A percentile compares a stretch with the other conserved stretches of the same genome.
phyloP scores from a whole-genome alignment of 2,888 invertebrate species.

The Hirtodrosophila trivittata region DNA sequence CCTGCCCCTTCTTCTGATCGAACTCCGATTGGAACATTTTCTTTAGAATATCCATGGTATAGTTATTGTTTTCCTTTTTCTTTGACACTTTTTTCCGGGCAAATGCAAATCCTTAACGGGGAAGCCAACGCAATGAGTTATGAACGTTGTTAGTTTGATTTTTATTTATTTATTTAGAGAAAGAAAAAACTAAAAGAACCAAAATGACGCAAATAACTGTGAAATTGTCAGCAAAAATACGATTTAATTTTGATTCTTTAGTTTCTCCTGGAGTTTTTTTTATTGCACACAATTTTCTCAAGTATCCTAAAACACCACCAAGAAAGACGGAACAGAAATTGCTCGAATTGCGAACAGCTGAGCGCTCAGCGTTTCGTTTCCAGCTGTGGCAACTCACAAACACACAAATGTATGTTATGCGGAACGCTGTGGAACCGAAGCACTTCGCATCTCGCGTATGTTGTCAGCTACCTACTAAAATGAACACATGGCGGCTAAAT shows the following conservation, averaged over 20 bases:
- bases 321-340: constrained; percentile 54
- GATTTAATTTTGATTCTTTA: constrained; percentile 16
- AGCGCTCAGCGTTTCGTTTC: constrained; percentile 35
- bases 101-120: constrained; percentile 15
- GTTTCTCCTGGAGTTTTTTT: background rate
- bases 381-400: background rate
- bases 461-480: constrained; percentile 22
- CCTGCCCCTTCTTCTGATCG: constrained; percentile 54
- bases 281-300: constrained; percentile 39
- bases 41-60: constrained; percentile 71
- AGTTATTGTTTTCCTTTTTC: constrained; percentile 4
- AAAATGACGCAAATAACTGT: constrained; percentile 61
- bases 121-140: constrained; percentile 7
- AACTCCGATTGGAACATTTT: constrained; percentile 72
- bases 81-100: constrained; percentile 13
- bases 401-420: background rate
- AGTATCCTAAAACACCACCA: constrained; percentile 55
- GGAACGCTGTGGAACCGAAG: constrained; percentile 3
- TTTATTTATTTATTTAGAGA: constrained; percentile 37
- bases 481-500: constrained; percentile 17
- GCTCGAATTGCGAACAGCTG: constrained; percentile 56
- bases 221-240: constrained; percentile 13
- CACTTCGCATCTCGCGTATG: background rate
- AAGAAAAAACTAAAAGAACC: constrained; percentile 72
- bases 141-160: constrained; percentile 31